Evolutionary conservation across 2,888 invertebrate genomes (phyloP).

Genomic region (Uloborus plumipes): DNA sequence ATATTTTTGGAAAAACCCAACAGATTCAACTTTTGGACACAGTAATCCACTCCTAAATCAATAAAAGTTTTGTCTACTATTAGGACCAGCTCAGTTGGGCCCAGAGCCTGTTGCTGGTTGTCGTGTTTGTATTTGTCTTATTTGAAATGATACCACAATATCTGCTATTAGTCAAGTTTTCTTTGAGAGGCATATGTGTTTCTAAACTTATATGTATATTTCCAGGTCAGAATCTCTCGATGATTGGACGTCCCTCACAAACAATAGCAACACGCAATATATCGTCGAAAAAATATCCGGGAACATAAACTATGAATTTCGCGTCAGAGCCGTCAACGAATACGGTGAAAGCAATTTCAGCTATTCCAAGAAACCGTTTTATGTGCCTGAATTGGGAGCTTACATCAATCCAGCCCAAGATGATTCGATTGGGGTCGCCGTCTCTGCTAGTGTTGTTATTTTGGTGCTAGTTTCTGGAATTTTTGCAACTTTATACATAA

Average conservation of each 20-base stretch:
- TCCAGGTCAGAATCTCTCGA: conserved; percentile 25
- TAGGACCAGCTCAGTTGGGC: no score
- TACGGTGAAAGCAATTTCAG: conserved; percentile 88
- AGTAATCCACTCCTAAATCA: no score
- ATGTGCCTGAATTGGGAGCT: conserved; percentile 72
- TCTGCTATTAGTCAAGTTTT: not conserved
- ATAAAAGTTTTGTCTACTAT: no score
- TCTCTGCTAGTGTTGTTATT: conserved; percentile 26
- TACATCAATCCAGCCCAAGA: conserved; percentile 23
- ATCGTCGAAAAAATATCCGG: conserved; percentile 79
- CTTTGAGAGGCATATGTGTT: no score
- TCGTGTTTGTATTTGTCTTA: no score
- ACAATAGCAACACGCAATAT: conserved; percentile 80
- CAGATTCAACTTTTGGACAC: no score
- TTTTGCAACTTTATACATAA: conserved; percentile 23
- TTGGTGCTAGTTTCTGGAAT: conserved; percentile 20
- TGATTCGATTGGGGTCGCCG: conserved; percentile 30
- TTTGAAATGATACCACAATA: not conserved
- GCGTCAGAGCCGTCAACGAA: conserved; percentile 83
- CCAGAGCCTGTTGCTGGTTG: no score
- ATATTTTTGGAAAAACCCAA: no score
- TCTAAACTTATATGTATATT: not conserved
- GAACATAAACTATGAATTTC: conserved; percentile 79
- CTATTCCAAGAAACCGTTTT: conserved; percentile 77
- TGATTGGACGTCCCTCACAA: conserved; percentile 70